A percentile compares a stretch with the other conserved stretches of the same genome.
Evolutionary conservation across 2,797 vertebrate genomes (phyloP).

Genomic region (Halcyon badia): DNA sequence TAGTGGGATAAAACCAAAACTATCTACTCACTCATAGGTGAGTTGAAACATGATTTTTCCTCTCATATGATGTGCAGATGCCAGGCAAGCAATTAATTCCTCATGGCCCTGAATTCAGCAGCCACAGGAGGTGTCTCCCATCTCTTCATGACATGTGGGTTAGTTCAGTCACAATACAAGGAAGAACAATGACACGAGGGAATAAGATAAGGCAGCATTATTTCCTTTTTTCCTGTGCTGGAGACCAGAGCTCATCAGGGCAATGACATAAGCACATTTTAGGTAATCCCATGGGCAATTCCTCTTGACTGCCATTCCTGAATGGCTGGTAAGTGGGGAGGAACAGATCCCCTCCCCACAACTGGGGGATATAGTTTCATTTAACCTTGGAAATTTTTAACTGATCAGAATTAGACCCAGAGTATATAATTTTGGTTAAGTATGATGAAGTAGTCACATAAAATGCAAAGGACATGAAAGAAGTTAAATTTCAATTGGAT

Average conservation of each 20-base stretch:
- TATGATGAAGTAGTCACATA: background rate
- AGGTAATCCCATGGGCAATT: background rate
- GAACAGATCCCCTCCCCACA: rapidly evolving
- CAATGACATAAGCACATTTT: background rate
- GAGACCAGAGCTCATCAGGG: background rate
- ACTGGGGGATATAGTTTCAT: background rate
- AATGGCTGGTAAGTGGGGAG: background rate
- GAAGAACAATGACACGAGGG: background rate
- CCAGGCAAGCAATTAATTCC: background rate
- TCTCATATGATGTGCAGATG: background rate
- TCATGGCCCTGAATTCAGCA: background rate
- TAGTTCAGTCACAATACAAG: background rate
- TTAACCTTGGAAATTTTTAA: background rate
- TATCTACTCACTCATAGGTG: background rate
- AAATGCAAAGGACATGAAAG: background rate
- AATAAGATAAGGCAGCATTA: background rate
- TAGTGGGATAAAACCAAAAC: background rate
- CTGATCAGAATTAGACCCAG: background rate
- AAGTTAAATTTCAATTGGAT: background rate
- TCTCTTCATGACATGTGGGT: background rate
- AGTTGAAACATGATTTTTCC: background rate
- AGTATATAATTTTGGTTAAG: background rate
- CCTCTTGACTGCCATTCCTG: background rate
- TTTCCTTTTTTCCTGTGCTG: constrained; percentile 2
- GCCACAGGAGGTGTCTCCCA: background rate